Percentiles rank a stretch among this genome's conserved stretches.
Conservation (phyloP, 92 coral and sea anemone genomes). For the Umimayanthus chanpuru region DNA sequence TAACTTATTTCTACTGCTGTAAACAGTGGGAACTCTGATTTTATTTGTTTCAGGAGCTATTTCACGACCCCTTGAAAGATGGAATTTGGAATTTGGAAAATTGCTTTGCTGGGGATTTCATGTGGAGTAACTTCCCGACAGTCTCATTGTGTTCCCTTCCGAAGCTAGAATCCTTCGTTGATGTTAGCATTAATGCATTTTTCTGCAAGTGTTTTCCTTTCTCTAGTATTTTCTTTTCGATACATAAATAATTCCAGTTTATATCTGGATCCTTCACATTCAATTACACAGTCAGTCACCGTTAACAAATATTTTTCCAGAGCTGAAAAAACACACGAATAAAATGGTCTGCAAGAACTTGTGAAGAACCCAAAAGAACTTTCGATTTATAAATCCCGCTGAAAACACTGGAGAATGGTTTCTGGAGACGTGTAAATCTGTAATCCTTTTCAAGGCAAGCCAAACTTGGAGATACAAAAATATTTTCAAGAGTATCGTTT, state of each 20-base stretch:
- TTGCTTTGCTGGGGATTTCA: background rate
- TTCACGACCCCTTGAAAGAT: background rate
- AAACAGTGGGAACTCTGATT: background rate
- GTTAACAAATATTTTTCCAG: too few species aligned
- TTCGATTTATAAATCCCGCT: too few species aligned
- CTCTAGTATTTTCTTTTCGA: background rate
- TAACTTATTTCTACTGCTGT: background rate
- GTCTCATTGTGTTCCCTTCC: background rate
- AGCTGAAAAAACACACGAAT: too few species aligned
- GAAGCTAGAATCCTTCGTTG: background rate
- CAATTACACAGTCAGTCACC: too few species aligned
- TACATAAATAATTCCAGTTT: background rate
- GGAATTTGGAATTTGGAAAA: background rate
- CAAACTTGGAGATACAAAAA: too few species aligned
- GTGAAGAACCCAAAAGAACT: too few species aligned
- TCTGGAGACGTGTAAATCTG: too few species aligned
- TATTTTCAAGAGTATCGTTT: too few species aligned
- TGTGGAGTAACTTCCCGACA: conserved; percentile 6
- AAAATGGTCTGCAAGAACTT: too few species aligned
- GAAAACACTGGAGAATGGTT: too few species aligned
- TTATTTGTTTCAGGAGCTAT: background rate
- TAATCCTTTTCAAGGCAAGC: too few species aligned
- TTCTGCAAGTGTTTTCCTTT: background rate
- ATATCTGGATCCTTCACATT: background rate
- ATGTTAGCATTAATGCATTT: background rate